Evolutionary conservation across 92 coral and sea anemone species (phyloP).

Genomic region (Siderastrea siderea): DNA sequence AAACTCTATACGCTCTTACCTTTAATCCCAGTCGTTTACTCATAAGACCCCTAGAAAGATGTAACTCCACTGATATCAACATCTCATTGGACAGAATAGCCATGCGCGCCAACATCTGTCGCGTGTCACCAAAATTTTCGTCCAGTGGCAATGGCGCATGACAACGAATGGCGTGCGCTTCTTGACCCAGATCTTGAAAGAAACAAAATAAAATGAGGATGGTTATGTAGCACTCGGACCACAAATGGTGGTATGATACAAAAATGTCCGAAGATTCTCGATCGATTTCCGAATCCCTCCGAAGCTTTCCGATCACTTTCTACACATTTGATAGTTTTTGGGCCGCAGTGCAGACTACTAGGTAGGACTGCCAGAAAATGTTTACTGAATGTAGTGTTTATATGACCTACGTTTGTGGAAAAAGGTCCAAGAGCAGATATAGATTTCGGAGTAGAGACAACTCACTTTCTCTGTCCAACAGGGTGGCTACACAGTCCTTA

Average conservation of each 20-base stretch:
- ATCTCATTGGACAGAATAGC: conserved; percentile 91
- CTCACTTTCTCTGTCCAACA: conserved; percentile 96
- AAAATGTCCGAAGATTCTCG: too few relatives aligned
- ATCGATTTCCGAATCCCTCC: too few relatives aligned
- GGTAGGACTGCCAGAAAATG: too few relatives aligned
- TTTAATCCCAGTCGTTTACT: conserved; percentile 90
- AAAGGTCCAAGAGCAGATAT: not conserved
- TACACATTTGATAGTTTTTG: too few relatives aligned
- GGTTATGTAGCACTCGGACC: too few relatives aligned
- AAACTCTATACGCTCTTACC: conserved; percentile 29
- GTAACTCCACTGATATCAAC: conserved; percentile 88
- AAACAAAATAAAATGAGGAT: not conserved
- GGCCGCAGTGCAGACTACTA: too few relatives aligned
- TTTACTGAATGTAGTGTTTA: too few relatives aligned
- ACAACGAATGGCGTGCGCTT: conserved; percentile 86
- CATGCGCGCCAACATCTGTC: conserved; percentile 91
- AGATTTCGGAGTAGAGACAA: not conserved
- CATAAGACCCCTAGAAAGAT: conserved; percentile 90
- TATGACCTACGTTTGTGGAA: too few relatives aligned
- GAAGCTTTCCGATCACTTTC: too few relatives aligned
- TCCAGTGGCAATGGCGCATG: conserved; percentile 86
- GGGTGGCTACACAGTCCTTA: conserved; percentile 88
- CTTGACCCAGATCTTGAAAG: conserved; percentile 72
- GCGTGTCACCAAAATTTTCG: conserved; percentile 87
- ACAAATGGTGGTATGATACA: too few relatives aligned